Base-by-base conservation (phyloP, 1,140 invertebrate genomes). In the Mizuhopecten yessoensis region DNA sequence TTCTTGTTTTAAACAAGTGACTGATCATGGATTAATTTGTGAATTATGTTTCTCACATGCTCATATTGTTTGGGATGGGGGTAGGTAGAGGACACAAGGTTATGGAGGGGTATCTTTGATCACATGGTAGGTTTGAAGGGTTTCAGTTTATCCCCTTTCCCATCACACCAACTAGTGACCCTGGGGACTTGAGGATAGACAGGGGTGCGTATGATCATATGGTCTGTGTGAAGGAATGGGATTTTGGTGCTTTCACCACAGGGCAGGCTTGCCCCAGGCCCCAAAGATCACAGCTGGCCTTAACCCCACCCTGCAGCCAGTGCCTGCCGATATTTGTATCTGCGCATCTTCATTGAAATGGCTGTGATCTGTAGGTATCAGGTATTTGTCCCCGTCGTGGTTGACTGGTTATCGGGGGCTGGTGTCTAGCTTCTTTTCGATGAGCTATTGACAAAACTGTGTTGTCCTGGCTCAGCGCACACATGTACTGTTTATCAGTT, bases 321-420 rank as follows among this genome's bases (percentile, higher is more conserved):
- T 20, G 17, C 7, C 23, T 20, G 45, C 57, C 57, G 57, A 75
- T 75, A 75, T 75, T 75, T 75, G n/a, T 75, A 75, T 75, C 57
- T 75, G 57, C 57, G 57, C 57, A 75, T 75, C 57, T 75, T 75
- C 57, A 75, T 75, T 75, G 57, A 75, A n/a, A 75, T 75, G 57
- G 57, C 57, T 75, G n/a, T 75, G 57, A 75, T 75, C 29, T 75
- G 57, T 75, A 29, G 57, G 57, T 75, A 75, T 75, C 57, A 75
- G 57, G 57, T 75, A 75, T 75, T 75, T 75, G 57, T 75, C 57
- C 57, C 0, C n/a, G 57, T 75, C 57, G n/a, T 75, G 57, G 57
- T 75, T 75, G 57, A 75, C 57, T 75, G 57, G 57, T 75, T 75
- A 75, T 75, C 57, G n/a, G n/a, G 57, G 57, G 11, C 57, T 75